Percentiles rank a stretch among this genome's conserved stretches.
Conservation (phyloP, 2,113 vertebrate species). For the western clawed frog (Xenopus tropicalis) region DNA sequence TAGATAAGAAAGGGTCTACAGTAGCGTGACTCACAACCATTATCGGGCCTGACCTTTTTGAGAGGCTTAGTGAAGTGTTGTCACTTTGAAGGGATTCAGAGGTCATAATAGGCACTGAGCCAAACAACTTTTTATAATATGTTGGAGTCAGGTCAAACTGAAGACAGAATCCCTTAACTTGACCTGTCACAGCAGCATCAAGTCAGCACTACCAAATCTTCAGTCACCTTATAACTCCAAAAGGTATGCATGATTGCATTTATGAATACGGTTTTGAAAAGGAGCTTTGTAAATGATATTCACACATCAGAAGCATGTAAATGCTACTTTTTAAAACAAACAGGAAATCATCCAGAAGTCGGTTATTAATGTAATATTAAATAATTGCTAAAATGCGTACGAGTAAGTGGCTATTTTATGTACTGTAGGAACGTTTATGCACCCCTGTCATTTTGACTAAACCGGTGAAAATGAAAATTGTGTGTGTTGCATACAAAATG, state of each 20-base stretch:
- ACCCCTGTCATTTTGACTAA: conserved; percentile 7
- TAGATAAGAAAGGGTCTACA: conserved; percentile 47
- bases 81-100: conserved; percentile 66
- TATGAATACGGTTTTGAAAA: conserved; percentile 60
- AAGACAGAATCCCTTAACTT: conserved; percentile 68
- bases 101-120: conserved; percentile 58
- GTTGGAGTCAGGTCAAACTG: conserved; percentile 63
- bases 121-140: conserved; percentile 59
- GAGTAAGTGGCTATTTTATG: conserved; percentile 44
- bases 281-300: conserved; percentile 52
- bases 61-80: conserved; percentile 71
- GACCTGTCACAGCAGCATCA: conserved; percentile 67
- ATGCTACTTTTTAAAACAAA: conserved; percentile 29
- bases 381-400: conserved; percentile 32
- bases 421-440: background rate
- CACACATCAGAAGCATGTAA: conserved; percentile 44
- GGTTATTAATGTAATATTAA: conserved; percentile 30
- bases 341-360: conserved; percentile 41
- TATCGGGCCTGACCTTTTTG: conserved; percentile 70
- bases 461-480: conserved; percentile 17
- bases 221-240: conserved; percentile 63
- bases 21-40: conserved; percentile 47
- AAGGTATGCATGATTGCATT: conserved; percentile 61
- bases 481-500: conserved; percentile 14
- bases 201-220: conserved; percentile 57